Evolutionary conservation across 2,888 invertebrate genomes (phyloP).

Genomic region (Cephalotes varians): DNA sequence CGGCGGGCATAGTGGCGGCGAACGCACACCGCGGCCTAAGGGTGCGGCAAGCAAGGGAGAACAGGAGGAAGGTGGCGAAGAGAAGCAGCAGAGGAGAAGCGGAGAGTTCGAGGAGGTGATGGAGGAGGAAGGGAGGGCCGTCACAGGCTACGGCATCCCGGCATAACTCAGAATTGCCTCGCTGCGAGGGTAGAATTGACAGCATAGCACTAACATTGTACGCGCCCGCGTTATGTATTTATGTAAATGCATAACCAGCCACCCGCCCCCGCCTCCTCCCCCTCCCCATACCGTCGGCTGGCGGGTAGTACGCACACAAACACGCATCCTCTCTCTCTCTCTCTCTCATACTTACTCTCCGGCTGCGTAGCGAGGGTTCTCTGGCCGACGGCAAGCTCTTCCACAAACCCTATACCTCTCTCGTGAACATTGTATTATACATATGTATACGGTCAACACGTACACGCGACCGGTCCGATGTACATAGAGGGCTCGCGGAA

Average conservation of each 20-base stretch:
- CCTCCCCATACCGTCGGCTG: conserved; percentile 48
- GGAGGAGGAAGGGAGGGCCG: conserved; percentile 61
- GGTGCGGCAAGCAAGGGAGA: conserved; percentile 27
- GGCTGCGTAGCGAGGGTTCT: conserved; percentile 59
- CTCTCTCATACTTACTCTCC: conserved; percentile 57
- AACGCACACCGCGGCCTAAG: conserved; percentile 47
- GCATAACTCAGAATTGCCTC: conserved; percentile 86
- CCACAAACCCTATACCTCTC: conserved; percentile 71
- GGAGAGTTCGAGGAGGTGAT: conserved; percentile 15
- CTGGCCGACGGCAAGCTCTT: conserved; percentile 72
- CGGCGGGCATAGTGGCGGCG: conserved; percentile 20
- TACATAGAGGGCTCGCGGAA: conserved; percentile 53
- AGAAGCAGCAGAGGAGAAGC: background rate
- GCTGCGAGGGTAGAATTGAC: conserved; percentile 85
- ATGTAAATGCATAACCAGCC: conserved; percentile 84
- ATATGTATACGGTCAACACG: conserved; percentile 60
- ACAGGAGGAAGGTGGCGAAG: conserved; percentile 1
- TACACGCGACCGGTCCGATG: conserved; percentile 44
- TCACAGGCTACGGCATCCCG: conserved; percentile 82
- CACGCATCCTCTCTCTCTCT: background rate
- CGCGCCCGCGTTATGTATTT: conserved; percentile 86
- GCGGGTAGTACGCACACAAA: conserved; percentile 47
- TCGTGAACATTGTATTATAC: conserved; percentile 72
- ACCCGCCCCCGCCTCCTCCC: conserved; percentile 58
- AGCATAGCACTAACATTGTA: conserved; percentile 86